Evolutionary conservation across 2,888 invertebrate genomes (phyloP).

Genomic region (Glyphotaelius pellucidus): DNA sequence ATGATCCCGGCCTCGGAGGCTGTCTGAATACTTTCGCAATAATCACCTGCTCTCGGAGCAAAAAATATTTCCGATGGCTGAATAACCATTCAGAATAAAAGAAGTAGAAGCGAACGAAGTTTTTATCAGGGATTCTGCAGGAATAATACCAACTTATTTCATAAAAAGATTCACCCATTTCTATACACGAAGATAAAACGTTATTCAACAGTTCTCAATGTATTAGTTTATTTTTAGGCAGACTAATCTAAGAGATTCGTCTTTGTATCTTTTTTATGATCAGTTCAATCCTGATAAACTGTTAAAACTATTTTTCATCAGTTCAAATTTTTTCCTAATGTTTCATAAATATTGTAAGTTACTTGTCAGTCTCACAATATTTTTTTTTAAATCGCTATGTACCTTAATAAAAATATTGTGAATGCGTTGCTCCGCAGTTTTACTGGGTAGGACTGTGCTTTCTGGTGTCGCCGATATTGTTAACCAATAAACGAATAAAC

Average conservation of each 20-base stretch:
- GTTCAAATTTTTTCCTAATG: not conserved
- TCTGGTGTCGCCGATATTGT: too few relatives aligned
- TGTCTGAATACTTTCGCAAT: slow-evolving; percentile 3
- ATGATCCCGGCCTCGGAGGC: slow-evolving; percentile 5
- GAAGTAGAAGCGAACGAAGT: not conserved
- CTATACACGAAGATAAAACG: not conserved
- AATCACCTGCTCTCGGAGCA: slow-evolving; percentile 12
- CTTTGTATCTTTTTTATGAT: not conserved
- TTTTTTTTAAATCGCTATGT: too few relatives aligned
- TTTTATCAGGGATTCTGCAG: not conserved
- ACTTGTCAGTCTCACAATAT: not conserved
- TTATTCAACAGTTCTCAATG: not conserved
- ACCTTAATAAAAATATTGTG: not conserved
- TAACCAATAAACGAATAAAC: too few relatives aligned
- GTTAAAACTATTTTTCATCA: not conserved
- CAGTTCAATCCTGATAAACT: not conserved
- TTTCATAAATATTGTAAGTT: not conserved
- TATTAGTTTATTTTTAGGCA: not conserved
- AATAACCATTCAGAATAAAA: not conserved
- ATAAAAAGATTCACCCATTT: not conserved
- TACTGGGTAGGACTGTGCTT: too few relatives aligned
- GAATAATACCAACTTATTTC: not conserved
- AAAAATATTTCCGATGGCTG: not conserved
- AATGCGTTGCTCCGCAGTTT: too few relatives aligned
- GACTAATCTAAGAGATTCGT: not conserved